Evolutionary conservation across 2,888 invertebrate species (phyloP), one percentile per base, ranked within the genome.

Genomic region (Ligdia adustata): DNA sequence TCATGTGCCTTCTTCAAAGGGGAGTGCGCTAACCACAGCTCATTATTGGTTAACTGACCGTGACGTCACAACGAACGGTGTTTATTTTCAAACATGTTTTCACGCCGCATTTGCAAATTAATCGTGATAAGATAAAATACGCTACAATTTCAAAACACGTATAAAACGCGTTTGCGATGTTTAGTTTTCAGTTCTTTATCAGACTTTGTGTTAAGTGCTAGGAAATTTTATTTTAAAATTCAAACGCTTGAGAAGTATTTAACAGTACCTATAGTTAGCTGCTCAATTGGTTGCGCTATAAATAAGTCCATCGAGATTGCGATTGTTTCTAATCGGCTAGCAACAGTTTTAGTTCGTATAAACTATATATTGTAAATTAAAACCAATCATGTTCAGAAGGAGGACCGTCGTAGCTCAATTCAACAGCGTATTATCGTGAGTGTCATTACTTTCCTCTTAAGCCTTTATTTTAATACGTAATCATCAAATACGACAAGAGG

Each of bases 391-490:
- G 85, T 82, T 82, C 58, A 82, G 78, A 64, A 84, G 80, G 58
- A 79, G 82, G 57, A 84, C 73, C 69, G 65, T 86, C 46, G 66
- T 86, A 33, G 59, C 71, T 42, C 82, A 83, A 60, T 70, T 83
- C 49, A 87, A 84, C 71, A 73, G 57, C 65, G 69, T 79, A 40
- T 60, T 84, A 51, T 60, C 75, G 87, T 88, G 66, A 85, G 88
- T 85, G 62, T 55, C 44, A 37, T 55, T 35, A 9, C 38, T 38
- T n/a, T 28, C 38, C 45, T 37, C 52, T 31, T 50, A 40, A 41
- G 31, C 27, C 11, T 40, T 26, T 27, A 28, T 16, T 20, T 37
- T 15, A 16, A 34, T 15, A 39, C 40, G 33, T 27, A 38, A 46
- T 22, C 34, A 14, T 32, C 28, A n/a, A n/a, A n/a, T n/a, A n/a